Evolutionary conservation across 2,888 invertebrate species (phyloP), one percentile per base, ranked within the genome.

Genomic region (Sepiola atlantica): DNA sequence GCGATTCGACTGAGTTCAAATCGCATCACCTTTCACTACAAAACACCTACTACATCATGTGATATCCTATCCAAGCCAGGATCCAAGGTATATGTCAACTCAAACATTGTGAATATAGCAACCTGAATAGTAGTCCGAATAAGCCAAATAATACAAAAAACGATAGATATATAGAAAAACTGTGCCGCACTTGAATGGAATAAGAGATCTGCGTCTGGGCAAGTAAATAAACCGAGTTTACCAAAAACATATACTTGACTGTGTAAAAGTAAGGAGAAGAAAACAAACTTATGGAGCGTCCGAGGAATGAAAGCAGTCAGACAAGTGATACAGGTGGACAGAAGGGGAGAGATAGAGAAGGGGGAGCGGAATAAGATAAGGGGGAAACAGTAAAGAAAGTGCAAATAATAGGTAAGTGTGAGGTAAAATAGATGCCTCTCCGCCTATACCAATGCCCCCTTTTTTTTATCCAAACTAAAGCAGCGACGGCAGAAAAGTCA

Each of bases 211-310:
- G n/a, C 77, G n/a, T 16, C 77, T 32, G 45, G 45, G 45, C 77
- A 77, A 77, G 77, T 77, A 77, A 77, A 77, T 77, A 77, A 77
- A n/a, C 77, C 18, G 77, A n/a, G 77, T 77, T 77, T 77, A 77
- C 77, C n/a, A 77, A 77, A 77, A 77, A 77, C 77, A 77, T n/a
- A 77, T 77, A 77, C n/a, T n/a, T 18, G 77, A 32, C 77, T 77
- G n/a, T n/a, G n/a, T 16, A n/a, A 77, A 77, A 77, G n/a, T 16
- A 77, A 77, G 18, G 18, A n/a, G n/a, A 77, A 77, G n/a, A 18
- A 77, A 77, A n/a, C 3, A n/a, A 77, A 77, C n/a, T 77, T 77
- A 77, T 77, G n/a, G 77, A 77, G n/a, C n/a, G 77, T 32, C 77
- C n/a, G 77, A n/a, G n/a, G 77, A 32, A 14, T n/a, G 77, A 32